Evolutionary conservation across 2,797 vertebrate species (phyloP).

Genomic region (Taeniopygia guttata): DNA sequence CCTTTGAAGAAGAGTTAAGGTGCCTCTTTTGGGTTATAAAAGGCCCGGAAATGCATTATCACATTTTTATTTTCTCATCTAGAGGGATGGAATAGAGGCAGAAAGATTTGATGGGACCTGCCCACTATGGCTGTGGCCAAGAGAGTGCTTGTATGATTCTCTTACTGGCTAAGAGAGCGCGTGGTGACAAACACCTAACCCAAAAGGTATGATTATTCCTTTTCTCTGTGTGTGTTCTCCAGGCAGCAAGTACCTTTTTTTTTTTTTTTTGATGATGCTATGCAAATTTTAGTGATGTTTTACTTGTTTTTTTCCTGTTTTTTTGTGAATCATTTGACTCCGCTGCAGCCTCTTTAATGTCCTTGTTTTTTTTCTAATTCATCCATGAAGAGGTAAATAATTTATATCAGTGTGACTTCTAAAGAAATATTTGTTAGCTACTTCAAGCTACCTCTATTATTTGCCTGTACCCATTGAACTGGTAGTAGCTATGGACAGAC

Average conservation of each 20-base stretch:
- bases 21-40: background rate
- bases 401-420: background rate
- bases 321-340: background rate
- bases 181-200: background rate
- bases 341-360: background rate
- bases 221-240: background rate
- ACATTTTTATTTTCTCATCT: accelerated
- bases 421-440: background rate
- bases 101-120: background rate
- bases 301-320: background rate
- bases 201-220: background rate
- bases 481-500: background rate
- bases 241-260: background rate
- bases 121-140: accelerated
- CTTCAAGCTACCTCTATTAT: background rate
- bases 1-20: background rate
- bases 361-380: background rate
- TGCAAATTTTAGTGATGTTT: background rate
- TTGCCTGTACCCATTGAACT: background rate
- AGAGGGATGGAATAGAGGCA: accelerated
- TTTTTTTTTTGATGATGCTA: background rate
- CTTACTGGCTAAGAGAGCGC: background rate
- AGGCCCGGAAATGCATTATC: accelerated
- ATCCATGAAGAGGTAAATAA: background rate
- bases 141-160: accelerated